Conservation (phyloP, 2,888 invertebrate genomes). For the Pterostichus niger region DNA sequence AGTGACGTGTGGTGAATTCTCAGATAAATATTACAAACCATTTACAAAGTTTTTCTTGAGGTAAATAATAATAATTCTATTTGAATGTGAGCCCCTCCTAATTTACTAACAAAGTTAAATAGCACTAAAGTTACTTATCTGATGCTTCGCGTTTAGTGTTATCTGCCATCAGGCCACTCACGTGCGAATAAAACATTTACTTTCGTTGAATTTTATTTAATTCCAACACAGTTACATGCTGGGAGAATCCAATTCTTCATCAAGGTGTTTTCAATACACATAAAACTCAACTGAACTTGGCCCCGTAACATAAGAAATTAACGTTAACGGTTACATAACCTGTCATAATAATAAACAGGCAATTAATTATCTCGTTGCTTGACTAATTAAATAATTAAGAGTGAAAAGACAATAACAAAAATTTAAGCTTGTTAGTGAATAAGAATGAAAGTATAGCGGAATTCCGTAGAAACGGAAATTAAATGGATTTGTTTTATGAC, state of each 20-base stretch:
- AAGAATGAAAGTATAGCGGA: conserved; percentile 48
- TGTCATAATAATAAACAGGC: conserved; percentile 47
- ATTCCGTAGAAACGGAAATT: conserved; percentile 61
- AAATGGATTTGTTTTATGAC: conserved; percentile 62
- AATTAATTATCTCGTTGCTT: conserved; percentile 58
- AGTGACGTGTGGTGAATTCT: too few species aligned
- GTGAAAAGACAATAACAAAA: conserved; percentile 63
- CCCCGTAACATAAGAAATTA: neutral
- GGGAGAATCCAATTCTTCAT: conserved; percentile 9
- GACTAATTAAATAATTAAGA: conserved; percentile 64
- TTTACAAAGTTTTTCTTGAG: too few species aligned
- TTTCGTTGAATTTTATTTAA: conserved; percentile 40
- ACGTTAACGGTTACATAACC: conserved; percentile 7
- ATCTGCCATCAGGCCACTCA: conserved; percentile 33
- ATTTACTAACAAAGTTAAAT: conserved; percentile 38
- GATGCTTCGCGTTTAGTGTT: conserved; percentile 29
- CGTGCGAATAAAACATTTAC: conserved; percentile 41
- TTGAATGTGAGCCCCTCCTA: conserved; percentile 13
- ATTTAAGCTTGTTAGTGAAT: conserved; percentile 58
- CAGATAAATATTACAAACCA: too few species aligned
- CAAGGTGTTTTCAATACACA: conserved; percentile 11
- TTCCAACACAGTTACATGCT: conserved; percentile 10
- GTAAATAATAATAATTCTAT: conserved; percentile 31
- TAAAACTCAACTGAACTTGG: neutral
- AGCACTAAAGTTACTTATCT: conserved; percentile 5